Percentiles rank a stretch among this genome's conserved stretches.
These are phyloP conservation scores for Vannuccia rotundouncinata DNA, from an alignment of 2,888 invertebrate genomes.

Conservation along the genomic window DNA sequence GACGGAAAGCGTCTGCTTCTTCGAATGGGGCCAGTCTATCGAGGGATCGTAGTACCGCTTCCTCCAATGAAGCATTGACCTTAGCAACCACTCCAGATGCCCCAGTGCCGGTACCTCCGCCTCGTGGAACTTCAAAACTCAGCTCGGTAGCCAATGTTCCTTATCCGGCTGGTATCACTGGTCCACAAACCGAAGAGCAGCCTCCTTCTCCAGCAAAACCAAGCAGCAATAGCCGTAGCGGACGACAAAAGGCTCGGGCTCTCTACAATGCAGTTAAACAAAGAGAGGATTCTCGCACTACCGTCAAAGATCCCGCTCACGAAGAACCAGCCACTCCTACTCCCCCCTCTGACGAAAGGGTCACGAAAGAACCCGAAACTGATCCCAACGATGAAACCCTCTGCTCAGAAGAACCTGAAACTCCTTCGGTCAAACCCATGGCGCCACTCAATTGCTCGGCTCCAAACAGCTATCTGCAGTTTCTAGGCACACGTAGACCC, in stretches of 20 bases:
- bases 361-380: neutral
- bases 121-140: conserved; percentile 2
- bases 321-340: neutral
- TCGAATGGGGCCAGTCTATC: neutral
- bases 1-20: neutral
- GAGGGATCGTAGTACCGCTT: neutral
- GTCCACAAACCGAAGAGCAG: neutral
- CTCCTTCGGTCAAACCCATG: neutral
- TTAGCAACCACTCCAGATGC: neutral
- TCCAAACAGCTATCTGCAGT: neutral
- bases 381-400: neutral
- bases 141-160: conserved; percentile 17
- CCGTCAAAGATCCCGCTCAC: neutral
- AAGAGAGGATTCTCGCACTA: neutral
- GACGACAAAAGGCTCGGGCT: neutral
- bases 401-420: neutral
- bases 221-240: neutral
- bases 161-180: conserved; percentile 1
- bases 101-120: neutral
- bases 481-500: neutral
- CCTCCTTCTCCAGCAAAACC: neutral
- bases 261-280: conserved; percentile 3
- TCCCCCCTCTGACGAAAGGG: neutral
- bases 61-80: neutral
- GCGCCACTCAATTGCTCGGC: conserved; percentile 1